Evolutionary conservation across 2,113 vertebrate species (phyloP).

Genomic region (Montifringilla adamsi): DNA sequence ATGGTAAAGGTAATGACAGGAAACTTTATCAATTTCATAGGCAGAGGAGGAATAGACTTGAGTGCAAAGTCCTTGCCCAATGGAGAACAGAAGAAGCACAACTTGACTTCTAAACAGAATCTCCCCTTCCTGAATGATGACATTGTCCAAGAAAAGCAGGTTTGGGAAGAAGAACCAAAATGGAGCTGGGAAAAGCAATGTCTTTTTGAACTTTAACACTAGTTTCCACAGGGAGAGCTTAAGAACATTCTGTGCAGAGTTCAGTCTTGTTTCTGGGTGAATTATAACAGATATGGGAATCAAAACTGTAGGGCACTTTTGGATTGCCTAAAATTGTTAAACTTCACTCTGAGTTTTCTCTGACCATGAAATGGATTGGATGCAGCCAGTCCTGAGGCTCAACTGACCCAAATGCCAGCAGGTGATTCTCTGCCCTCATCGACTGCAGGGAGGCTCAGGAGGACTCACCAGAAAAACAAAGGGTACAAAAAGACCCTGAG

Average conservation of each 20-base stretch:
- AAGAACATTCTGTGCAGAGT: background rate
- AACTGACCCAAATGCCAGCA: background rate
- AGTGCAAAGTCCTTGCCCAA: background rate
- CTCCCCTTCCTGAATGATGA: background rate
- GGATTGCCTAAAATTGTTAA: background rate
- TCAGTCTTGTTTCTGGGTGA: background rate
- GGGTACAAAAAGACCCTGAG: background rate
- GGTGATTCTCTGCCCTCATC: background rate
- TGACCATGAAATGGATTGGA: background rate
- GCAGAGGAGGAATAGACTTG: background rate
- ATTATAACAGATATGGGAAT: background rate
- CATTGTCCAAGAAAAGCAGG: background rate
- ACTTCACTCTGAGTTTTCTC: background rate
- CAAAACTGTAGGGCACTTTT: background rate
- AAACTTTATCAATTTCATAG: background rate
- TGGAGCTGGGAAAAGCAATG: background rate
- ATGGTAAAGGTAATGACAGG: background rate
- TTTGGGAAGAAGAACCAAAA: background rate
- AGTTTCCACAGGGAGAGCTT: background rate
- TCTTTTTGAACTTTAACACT: background rate
- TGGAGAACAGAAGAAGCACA: background rate
- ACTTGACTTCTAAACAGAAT: background rate
- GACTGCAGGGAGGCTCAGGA: background rate
- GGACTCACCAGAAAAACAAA: background rate
- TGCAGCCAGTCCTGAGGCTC: background rate